Evolutionary conservation across 2,797 vertebrate genomes (phyloP), one percentile per base, ranked within the genome.

Genomic region (Pangasius mekongensis): DNA sequence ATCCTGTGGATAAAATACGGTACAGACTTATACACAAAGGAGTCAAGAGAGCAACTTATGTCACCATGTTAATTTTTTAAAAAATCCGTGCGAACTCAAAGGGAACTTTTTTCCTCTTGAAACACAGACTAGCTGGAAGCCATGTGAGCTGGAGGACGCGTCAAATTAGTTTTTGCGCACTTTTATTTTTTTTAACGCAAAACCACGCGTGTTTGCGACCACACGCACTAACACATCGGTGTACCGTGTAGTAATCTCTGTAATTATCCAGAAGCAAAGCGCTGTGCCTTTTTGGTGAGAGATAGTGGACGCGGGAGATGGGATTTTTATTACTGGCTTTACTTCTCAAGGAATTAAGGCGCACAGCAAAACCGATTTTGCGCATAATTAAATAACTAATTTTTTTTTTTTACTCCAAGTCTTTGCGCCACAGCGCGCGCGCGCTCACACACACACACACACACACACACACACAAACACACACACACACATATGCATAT

Each of bases 271-370:
- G 69, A 69, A 43, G 43, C 58, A 30, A 78, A 33, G 49, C 66
- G 16, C 49, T 39, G 13, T 39, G 43, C 69, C 27, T 36, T 66
- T 73, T 86, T 60, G 49, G 71, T 82, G 36, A 84, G 49, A 82
- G 11, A 27, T 14, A 81, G 82, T 82, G 86, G 76, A 83, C 56
- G 78, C 77, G 39, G 86, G 49, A 73, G 87, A 76, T 85, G 56
- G 54, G 33, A 39, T 85, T 47, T 69, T 71, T 90, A 88, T 87
- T 49, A 84, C 89, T 81, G 13, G 43, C 67, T 89, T 90, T 87
- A 90, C 64, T 77, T 85, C 83, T 83, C 77, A 54, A 73, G 84
- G 73, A 90, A 92, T 89, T 90, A 87, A 86, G 64, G 85, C 74
- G 62, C 88, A 69, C 87, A 58, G 62, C 83, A 87, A 60, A 88